A percentile compares a stretch with the other conserved stretches of the same genome.
These are phyloP conservation scores for Tetropium fuscum DNA, from an alignment of 2,888 invertebrate genomes.

Conservation along the genomic window DNA sequence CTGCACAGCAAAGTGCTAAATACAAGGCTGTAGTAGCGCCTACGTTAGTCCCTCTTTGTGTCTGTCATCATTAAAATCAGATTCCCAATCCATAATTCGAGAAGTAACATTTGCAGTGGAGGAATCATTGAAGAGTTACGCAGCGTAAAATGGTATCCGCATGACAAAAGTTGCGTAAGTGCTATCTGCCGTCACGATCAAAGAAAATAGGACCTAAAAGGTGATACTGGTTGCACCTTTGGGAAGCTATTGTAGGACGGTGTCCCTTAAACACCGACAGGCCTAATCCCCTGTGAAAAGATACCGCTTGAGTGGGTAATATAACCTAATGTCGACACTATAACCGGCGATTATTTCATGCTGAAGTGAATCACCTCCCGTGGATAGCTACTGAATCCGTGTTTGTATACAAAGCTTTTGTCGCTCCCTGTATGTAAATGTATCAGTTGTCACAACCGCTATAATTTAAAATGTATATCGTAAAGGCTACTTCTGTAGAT, in stretches of 20 bases:
- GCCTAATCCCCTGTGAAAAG: constrained; percentile 40
- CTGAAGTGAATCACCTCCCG: constrained; percentile 31
- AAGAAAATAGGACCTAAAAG: constrained; percentile 32
- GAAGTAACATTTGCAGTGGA: constrained; percentile 24
- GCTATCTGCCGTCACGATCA: constrained; percentile 41
- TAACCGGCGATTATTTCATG: constrained; percentile 42
- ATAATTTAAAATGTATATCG: background rate
- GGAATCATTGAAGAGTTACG: constrained; percentile 28
- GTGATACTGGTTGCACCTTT: constrained; percentile 44
- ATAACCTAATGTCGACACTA: constrained; percentile 61
- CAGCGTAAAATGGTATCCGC: constrained; percentile 33
- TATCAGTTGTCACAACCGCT: constrained; percentile 18
- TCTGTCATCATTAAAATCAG: constrained; percentile 43
- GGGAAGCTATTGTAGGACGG: constrained; percentile 23
- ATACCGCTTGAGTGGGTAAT: constrained; percentile 59
- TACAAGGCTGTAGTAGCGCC: constrained; percentile 29
- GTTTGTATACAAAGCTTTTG: constrained; percentile 25
- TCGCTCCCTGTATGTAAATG: constrained; percentile 11
- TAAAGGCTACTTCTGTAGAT: constrained; percentile 3
- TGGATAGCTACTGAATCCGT: constrained; percentile 31
- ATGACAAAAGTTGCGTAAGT: constrained; percentile 45
- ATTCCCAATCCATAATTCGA: constrained; percentile 33
- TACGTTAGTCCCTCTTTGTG: constrained; percentile 27
- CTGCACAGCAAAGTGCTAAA: constrained; percentile 33
- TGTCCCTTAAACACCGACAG: constrained; percentile 23